A percentile compares a stretch with the other conserved stretches of the same genome.
Conservation (phyloP, 1,140 invertebrate genomes). For the Cecropterus lyciades region DNA sequence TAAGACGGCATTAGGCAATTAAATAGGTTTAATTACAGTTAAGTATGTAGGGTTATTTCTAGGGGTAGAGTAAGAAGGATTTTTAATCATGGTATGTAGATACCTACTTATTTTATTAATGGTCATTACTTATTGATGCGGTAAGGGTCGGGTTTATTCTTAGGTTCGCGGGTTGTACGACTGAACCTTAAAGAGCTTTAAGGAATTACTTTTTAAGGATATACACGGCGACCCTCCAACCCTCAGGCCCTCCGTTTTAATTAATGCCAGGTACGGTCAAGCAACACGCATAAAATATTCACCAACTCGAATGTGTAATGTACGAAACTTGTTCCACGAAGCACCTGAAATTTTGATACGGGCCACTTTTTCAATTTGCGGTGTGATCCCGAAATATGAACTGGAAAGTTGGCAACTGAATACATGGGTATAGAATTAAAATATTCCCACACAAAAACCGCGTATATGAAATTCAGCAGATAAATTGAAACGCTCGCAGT, state of each 20-base stretch:
- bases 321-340: slow-evolving; percentile 24
- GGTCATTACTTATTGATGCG: slow-evolving; percentile 22
- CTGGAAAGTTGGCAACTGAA: slow-evolving; percentile 24
- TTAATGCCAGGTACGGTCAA: slow-evolving; percentile 32
- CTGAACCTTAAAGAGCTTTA: slow-evolving; percentile 16
- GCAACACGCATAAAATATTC: slow-evolving; percentile 26
- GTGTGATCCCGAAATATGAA: slow-evolving; percentile 27
- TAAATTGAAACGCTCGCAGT: slow-evolving; percentile 3
- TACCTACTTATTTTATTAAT: not conserved
- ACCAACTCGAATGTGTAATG: slow-evolving; percentile 22
- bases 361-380: slow-evolving; percentile 34
- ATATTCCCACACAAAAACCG: slow-evolving; percentile 7
- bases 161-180: not conserved
- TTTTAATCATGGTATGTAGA: too few relatives aligned
- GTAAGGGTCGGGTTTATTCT: slow-evolving; percentile 4
- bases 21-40: too few relatives aligned
- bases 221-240: slow-evolving; percentile 7
- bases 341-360: slow-evolving; percentile 31
- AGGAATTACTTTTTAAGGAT: slow-evolving; percentile 9
- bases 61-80: too few relatives aligned
- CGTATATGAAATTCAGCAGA: slow-evolving; percentile 5
- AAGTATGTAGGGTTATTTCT: too few relatives aligned
- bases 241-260: slow-evolving; percentile 27
- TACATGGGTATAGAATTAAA: slow-evolving; percentile 19
- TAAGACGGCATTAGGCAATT: too few relatives aligned